These are phyloP conservation scores for Drosophila differens DNA, from an alignment of 2,888 invertebrate genomes.

Conservation along the genomic window DNA sequence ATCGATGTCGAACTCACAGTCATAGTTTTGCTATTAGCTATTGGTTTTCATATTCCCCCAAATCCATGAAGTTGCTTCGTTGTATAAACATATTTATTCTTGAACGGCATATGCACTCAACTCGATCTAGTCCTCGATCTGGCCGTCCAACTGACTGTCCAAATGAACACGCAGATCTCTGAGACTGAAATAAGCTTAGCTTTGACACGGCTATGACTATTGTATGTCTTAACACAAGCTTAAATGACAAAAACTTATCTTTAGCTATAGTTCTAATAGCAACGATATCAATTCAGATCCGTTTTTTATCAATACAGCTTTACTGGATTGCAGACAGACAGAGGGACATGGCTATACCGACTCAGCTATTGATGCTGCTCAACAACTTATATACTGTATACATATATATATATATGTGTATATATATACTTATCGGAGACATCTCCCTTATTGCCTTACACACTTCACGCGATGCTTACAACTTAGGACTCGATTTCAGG, in stretches of 20 bases:
- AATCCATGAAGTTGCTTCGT: neutral
- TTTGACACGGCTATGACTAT: too few relatives aligned
- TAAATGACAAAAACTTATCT: neutral
- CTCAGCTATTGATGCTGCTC: neutral
- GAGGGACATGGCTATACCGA: neutral
- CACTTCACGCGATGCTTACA: neutral
- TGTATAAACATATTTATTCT: neutral
- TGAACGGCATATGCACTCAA: neutral
- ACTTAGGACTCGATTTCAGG: neutral
- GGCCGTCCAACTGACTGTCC: too few relatives aligned
- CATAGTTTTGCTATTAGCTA: neutral
- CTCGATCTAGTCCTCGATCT: too few relatives aligned
- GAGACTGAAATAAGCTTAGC: neutral
- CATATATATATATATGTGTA: neutral
- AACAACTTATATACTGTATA: neutral
- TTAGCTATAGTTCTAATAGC: neutral
- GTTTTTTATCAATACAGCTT: neutral
- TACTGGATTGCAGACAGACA: neutral
- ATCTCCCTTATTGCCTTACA: neutral
- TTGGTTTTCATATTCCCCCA: neutral
- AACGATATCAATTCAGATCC: neutral
- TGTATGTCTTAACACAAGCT: too few relatives aligned
- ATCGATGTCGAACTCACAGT: slow-evolving; percentile 7
- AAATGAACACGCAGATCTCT: too few relatives aligned
- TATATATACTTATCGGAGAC: neutral